These are phyloP conservation scores for Eupithecia pulchellata DNA, from an alignment of 2,888 invertebrate species.

Conservation along the genomic window DNA sequence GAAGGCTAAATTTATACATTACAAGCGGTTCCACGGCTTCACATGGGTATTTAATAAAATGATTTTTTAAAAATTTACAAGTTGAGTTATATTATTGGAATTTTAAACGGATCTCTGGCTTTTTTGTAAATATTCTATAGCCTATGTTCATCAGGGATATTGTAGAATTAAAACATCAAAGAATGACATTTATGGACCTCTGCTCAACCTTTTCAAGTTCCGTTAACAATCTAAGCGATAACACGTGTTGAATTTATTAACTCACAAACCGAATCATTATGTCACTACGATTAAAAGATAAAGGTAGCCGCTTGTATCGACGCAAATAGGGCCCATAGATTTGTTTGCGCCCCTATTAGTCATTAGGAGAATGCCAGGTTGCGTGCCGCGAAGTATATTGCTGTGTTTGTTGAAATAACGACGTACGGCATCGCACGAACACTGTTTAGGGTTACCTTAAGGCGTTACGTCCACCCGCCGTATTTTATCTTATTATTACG, in stretches of 20 bases:
- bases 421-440: conserved; percentile 43
- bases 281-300: background rate
- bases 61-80: too few species aligned
- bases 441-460: conserved; percentile 33
- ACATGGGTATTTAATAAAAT: too few species aligned
- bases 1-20: too few species aligned
- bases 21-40: too few species aligned
- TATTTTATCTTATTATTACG: too few species aligned
- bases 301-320: background rate
- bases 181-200: too few species aligned
- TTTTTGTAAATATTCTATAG: too few species aligned
- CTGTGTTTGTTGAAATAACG: conserved; percentile 53
- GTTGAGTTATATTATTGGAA: too few species aligned
- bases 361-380: conserved; percentile 45
- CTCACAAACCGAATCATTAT: conserved; percentile 1
- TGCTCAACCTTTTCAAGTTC: background rate
- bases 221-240: background rate
- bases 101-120: too few species aligned
- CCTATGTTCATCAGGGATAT: too few species aligned
- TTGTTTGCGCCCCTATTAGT: conserved; percentile 51
- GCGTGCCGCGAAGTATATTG: conserved; percentile 43
- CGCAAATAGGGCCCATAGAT: conserved; percentile 36
- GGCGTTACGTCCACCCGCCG: too few species aligned
- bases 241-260: background rate
- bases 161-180: too few species aligned